Evolutionary conservation across 2,888 invertebrate species (phyloP).

Genomic region (Coenonympha arcania): DNA sequence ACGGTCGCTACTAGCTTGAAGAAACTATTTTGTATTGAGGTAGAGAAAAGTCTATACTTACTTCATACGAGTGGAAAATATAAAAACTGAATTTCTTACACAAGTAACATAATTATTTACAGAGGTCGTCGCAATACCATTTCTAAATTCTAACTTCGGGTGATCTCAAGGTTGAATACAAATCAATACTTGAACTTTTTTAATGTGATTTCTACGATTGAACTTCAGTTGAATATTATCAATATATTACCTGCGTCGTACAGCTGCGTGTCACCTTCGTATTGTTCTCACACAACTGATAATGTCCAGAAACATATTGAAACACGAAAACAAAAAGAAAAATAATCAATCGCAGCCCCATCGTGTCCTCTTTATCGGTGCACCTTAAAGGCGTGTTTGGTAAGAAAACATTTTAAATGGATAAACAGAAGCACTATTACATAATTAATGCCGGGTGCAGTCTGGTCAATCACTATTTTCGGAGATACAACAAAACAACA

Average conservation of each 20-base stretch:
- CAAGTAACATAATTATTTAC: background rate
- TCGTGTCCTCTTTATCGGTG: slow-evolving; percentile 19
- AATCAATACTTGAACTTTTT: slow-evolving; percentile 19
- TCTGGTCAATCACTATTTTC: slow-evolving; percentile 3
- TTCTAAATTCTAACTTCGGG: background rate
- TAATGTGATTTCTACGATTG: background rate
- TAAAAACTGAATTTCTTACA: background rate
- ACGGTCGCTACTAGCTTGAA: no score
- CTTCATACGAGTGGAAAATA: no score
- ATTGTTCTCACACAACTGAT: slow-evolving; percentile 48
- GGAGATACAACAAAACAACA: slow-evolving; percentile 13
- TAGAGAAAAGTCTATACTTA: no score
- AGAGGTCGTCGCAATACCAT: background rate
- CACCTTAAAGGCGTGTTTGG: slow-evolving; percentile 11
- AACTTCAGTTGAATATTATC: background rate
- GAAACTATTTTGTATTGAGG: no score
- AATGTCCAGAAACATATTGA: slow-evolving; percentile 42
- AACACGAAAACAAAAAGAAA: slow-evolving; percentile 38
- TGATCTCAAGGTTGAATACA: slow-evolving; percentile 18
- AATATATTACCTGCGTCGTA: slow-evolving; percentile 49
- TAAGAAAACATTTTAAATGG: slow-evolving; percentile 13
- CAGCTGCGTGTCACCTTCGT: slow-evolving; percentile 50
- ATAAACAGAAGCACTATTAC: slow-evolving; percentile 2
- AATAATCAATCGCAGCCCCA: slow-evolving; percentile 41
- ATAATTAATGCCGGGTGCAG: slow-evolving; percentile 5